These are phyloP conservation scores for Irena cyanogastra DNA, from an alignment of 2,113 vertebrate species.

Conservation along the genomic window DNA sequence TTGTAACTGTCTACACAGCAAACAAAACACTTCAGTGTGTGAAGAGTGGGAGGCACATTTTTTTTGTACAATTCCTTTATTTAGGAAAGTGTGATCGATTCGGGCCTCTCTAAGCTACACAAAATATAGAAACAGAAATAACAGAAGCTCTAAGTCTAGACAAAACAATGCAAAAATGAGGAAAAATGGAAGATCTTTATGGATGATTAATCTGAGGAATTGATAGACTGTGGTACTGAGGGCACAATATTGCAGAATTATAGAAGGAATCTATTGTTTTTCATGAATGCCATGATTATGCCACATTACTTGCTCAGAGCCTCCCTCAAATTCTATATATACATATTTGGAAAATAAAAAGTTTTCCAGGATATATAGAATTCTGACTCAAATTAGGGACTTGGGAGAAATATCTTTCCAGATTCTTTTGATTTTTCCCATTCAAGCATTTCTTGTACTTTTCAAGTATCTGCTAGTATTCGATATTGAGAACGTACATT, in stretches of 20 bases:
- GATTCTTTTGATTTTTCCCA: not conserved
- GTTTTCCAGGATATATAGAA: not conserved
- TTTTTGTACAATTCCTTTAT: not conserved
- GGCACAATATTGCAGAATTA: not conserved
- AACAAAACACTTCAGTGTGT: not conserved
- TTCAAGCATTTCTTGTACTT: not conserved
- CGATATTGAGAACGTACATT: not conserved
- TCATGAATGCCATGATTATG: not conserved
- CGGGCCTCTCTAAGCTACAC: not conserved
- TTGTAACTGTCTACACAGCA: not conserved
- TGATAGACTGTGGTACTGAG: not conserved
- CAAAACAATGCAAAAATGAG: not conserved
- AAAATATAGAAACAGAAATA: not conserved
- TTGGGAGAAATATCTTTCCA: not conserved
- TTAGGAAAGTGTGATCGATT: not conserved
- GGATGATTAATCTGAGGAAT: not conserved
- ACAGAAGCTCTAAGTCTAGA: not conserved
- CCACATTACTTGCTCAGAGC: not conserved
- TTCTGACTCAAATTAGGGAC: not conserved
- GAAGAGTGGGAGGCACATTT: not conserved
- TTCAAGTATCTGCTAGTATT: not conserved
- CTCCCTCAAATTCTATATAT: not conserved
- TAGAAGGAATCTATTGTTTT: not conserved
- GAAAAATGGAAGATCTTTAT: not conserved
- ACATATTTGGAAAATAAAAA: not conserved